Conservation (phyloP, 2,797 vertebrate species). For the Tapirus indicus region DNA sequence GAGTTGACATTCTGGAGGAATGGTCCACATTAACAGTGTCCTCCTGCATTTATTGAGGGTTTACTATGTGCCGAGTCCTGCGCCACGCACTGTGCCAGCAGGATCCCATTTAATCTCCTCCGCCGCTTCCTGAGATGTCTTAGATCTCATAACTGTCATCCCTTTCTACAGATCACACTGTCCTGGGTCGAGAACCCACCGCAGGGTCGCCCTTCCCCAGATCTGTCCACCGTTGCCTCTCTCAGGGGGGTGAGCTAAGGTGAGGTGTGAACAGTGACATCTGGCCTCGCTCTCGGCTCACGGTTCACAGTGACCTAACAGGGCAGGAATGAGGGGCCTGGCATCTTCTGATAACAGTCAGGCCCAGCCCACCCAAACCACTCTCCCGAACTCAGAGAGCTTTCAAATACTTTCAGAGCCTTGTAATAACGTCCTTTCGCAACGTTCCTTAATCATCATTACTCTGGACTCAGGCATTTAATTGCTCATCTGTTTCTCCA, state of each 20-base stretch:
- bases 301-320: not conserved
- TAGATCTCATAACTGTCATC: not conserved
- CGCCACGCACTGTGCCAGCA: accelerated
- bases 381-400: slow-evolving; percentile 33
- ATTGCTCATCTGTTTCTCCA: slow-evolving; percentile 72
- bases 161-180: not conserved
- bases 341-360: slow-evolving; percentile 64
- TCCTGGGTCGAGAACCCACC: not conserved
- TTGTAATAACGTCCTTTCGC: slow-evolving; percentile 41
- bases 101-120: not conserved
- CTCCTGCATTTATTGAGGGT: not conserved
- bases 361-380: not conserved
- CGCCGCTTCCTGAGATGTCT: not conserved
- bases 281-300: not conserved
- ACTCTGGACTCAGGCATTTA: slow-evolving; percentile 62
- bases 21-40: not conserved
- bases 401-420: not conserved
- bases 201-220: not conserved
- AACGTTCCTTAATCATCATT: slow-evolving; percentile 67
- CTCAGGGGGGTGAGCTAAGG: not conserved
- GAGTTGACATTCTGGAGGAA: not conserved
- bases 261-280: not conserved
- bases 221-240: not conserved
- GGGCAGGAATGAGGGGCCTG: slow-evolving; percentile 63
- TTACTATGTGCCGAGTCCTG: not conserved